Conservation (phyloP, 2,113 vertebrate genomes). For the Thymallus thymallus region DNA sequence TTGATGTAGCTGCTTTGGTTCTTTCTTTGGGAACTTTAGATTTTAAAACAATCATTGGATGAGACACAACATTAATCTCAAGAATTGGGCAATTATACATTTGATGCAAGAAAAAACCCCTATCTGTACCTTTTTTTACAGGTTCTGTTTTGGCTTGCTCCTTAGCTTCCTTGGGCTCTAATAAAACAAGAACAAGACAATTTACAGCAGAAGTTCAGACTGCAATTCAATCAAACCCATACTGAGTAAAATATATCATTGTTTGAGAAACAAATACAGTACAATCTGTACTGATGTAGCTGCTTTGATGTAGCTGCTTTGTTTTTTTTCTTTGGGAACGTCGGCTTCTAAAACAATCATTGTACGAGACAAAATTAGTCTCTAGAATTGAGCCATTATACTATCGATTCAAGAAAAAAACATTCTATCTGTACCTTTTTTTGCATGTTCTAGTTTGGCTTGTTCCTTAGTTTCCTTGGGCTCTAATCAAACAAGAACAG, state of each 20-base stretch:
- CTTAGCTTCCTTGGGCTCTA: slow-evolving; percentile 20
- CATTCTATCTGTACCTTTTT: slow-evolving; percentile 25
- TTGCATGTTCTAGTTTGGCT: slow-evolving; percentile 34
- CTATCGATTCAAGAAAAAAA: neutral
- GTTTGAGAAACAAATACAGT: neutral
- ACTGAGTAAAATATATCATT: neutral
- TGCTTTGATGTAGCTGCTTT: no score
- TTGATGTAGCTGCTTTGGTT: no score
- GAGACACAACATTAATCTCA: no score
- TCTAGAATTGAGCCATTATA: no score
- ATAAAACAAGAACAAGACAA: neutral
- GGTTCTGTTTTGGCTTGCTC: slow-evolving; percentile 36
- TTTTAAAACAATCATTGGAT: no score
- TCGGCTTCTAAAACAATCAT: no score
- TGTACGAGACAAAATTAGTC: no score
- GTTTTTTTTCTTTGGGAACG: no score
- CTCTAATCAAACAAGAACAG: neutral
- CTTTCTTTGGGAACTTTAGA: no score
- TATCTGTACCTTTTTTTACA: slow-evolving; percentile 45
- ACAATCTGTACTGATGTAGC: no score
- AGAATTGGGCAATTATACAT: neutral
- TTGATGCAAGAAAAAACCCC: neutral
- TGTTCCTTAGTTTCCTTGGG: slow-evolving; percentile 31
- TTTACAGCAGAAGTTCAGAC: neutral
- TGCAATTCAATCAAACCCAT: neutral